phyloP scores from a whole-genome alignment of 2,888 invertebrate genomes.

The Epinotia demarniana region DNA sequence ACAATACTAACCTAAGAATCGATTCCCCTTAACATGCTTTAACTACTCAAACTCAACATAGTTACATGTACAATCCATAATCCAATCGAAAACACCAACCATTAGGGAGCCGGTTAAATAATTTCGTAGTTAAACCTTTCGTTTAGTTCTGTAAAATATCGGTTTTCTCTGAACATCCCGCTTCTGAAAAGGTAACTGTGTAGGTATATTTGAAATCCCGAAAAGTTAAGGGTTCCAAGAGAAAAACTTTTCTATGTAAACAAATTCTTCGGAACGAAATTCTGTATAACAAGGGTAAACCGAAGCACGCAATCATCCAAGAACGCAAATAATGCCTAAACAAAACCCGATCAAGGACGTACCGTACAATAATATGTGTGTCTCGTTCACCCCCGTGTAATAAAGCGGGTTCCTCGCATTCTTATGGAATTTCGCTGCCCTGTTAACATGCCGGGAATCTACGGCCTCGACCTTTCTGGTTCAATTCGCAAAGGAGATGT shows the following conservation, averaged over 20 bases:
- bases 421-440: background rate
- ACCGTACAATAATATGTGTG: background rate
- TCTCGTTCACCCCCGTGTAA: constrained; percentile 1
- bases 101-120: no score
- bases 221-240: background rate
- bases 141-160: background rate
- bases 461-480: background rate
- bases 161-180: background rate
- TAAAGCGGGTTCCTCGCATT: constrained; percentile 13
- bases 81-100: no score
- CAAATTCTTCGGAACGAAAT: background rate
- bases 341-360: background rate
- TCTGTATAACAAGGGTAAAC: no score
- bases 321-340: background rate
- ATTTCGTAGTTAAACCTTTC: no score
- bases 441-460: constrained; percentile 14
- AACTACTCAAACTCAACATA: no score
- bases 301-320: background rate
- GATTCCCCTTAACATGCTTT: no score
- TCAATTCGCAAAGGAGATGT: background rate
- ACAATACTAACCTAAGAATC: no score
- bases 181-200: background rate
- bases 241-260: background rate
- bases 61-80: no score
- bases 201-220: background rate